A percentile compares a stretch with the other conserved stretches of the same genome.
phyloP scores from a whole-genome alignment of 2,888 invertebrate genomes.

The Bruchidius siliquastri region DNA sequence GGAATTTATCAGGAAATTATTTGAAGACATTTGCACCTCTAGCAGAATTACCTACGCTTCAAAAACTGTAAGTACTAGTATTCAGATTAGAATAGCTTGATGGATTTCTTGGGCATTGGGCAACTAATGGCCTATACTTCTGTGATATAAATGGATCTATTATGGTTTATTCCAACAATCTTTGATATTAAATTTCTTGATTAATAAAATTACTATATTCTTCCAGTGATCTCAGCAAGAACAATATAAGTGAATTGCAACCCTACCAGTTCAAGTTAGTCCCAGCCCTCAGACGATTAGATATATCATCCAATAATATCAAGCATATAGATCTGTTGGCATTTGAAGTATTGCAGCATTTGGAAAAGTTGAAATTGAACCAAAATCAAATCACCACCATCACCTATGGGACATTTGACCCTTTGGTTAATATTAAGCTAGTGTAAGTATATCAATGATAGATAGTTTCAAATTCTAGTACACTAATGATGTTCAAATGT shows the following conservation, averaged over 20 bases:
- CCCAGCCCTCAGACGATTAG: conserved; percentile 64
- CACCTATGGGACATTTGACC: conserved; percentile 66
- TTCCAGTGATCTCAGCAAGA: conserved; percentile 74
- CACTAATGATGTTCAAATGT: too few relatives aligned
- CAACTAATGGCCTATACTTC: too few relatives aligned
- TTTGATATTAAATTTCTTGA: too few relatives aligned
- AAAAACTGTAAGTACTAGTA: conserved; percentile 61
- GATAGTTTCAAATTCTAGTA: neutral
- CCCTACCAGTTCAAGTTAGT: conserved; percentile 71
- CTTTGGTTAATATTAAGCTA: conserved; percentile 63
- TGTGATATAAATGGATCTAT: too few relatives aligned
- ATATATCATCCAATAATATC: conserved; percentile 67
- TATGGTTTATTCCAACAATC: too few relatives aligned
- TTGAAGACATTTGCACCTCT: conserved; percentile 58
- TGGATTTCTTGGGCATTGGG: too few relatives aligned
- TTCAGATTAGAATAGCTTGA: too few relatives aligned
- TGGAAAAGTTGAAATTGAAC: conserved; percentile 66
- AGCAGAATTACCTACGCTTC: conserved; percentile 60
- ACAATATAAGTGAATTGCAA: conserved; percentile 68
- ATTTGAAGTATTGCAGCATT: conserved; percentile 62
- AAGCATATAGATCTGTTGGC: conserved; percentile 62
- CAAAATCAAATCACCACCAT: conserved; percentile 70
- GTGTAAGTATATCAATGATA: conserved; percentile 57
- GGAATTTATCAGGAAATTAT: conserved; percentile 63
- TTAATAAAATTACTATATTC: conserved; percentile 20